Evolutionary conservation across 2,888 invertebrate genomes (phyloP).

Genomic region (Thyatira batis): DNA sequence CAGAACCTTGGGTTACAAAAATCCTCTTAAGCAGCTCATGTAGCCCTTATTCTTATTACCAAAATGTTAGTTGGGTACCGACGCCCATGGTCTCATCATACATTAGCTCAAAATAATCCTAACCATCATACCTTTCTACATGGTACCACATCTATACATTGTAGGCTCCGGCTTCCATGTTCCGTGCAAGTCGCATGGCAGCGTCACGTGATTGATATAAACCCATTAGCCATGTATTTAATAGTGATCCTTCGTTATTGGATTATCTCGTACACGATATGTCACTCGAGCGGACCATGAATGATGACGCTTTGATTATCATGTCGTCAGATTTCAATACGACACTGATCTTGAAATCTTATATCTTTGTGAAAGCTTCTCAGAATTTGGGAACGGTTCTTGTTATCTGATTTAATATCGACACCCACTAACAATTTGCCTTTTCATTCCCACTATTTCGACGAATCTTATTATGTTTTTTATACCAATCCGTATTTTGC

Average conservation of each 20-base stretch:
- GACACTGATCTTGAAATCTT: neutral
- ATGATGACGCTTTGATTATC: conserved; percentile 18
- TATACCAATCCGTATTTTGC: neutral
- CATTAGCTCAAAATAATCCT: neutral
- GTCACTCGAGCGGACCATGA: conserved; percentile 15
- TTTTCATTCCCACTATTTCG: neutral
- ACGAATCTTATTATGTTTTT: neutral
- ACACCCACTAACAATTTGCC: neutral
- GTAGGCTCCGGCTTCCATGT: neutral
- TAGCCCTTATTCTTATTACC: no score
- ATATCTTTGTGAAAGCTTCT: neutral
- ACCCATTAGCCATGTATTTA: conserved; percentile 28
- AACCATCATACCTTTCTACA: neutral
- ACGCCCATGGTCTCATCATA: no score
- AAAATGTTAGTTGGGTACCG: no score
- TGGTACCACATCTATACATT: neutral
- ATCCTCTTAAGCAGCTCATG: no score
- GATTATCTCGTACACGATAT: conserved; percentile 36
- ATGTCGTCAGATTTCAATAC: neutral
- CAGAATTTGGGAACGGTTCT: neutral
- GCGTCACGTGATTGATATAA: conserved; percentile 23
- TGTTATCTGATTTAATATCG: neutral
- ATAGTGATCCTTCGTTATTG: conserved; percentile 31
- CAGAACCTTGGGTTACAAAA: no score
- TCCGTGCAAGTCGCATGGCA: neutral